Conservation (phyloP, 2,888 invertebrate species). For the Pandemis heparana region DNA sequence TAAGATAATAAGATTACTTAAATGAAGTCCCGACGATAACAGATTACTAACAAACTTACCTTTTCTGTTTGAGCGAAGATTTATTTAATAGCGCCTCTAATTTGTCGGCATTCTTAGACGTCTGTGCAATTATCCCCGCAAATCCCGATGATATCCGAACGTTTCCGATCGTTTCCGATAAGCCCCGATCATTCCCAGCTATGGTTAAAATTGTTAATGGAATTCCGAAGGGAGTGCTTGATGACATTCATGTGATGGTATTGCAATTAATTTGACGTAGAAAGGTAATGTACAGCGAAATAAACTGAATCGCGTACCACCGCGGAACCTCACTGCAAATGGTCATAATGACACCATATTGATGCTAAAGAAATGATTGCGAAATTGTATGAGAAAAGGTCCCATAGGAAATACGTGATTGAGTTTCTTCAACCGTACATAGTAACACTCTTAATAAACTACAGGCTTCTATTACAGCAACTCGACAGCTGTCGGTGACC, state of each 20-base stretch:
- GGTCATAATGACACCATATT: too few relatives aligned
- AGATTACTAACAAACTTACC: conserved; percentile 29
- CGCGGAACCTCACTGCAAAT: too few relatives aligned
- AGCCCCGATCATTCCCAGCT: conserved; percentile 49
- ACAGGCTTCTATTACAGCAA: too few relatives aligned
- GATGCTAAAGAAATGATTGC: too few relatives aligned
- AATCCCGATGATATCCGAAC: conserved; percentile 55
- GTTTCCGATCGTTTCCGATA: conserved; percentile 28
- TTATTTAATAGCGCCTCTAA: conserved; percentile 60
- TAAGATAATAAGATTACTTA: too few relatives aligned
- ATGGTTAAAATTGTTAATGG: conserved; percentile 35
- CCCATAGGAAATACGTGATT: too few relatives aligned
- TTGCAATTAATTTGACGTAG: conserved; percentile 2
- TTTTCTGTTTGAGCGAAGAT: conserved; percentile 46
- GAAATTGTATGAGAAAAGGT: too few relatives aligned
- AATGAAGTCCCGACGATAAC: not conserved
- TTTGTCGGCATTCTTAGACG: conserved; percentile 67
- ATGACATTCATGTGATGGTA: conserved; percentile 18
- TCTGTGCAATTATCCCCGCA: conserved; percentile 60
- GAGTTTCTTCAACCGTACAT: too few relatives aligned
- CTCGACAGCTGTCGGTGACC: too few relatives aligned
- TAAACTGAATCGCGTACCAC: too few relatives aligned
- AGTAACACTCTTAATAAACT: too few relatives aligned
- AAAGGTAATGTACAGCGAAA: not conserved
- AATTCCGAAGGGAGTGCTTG: conserved; percentile 29